A percentile compares a stretch with the other conserved stretches of the same genome.
Conservation (phyloP, 2,113 vertebrate genomes). For the Ophthalmolycus amberensis region DNA sequence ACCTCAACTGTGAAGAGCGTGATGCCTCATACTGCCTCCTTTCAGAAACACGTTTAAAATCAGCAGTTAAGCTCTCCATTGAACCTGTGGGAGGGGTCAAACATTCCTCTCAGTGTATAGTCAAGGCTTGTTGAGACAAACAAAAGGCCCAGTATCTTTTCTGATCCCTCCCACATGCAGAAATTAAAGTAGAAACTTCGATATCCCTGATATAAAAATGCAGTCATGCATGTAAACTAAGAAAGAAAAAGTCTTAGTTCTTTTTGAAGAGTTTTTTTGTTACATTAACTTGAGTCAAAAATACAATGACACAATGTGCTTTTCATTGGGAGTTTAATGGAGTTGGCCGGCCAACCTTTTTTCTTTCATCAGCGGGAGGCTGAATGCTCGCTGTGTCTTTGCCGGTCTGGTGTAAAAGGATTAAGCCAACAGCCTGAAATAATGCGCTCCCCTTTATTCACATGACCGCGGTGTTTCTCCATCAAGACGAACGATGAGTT, state of each 20-base stretch:
- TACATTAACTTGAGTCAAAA: slow-evolving; percentile 16
- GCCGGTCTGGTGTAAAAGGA: slow-evolving; percentile 77
- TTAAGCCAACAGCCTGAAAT: slow-evolving; percentile 81
- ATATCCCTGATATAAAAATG: not conserved
- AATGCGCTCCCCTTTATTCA: slow-evolving; percentile 76
- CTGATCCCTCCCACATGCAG: not conserved
- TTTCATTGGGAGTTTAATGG: slow-evolving; percentile 54
- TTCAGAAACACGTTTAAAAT: not conserved
- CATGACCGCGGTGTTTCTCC: slow-evolving; percentile 73
- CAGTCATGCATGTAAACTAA: not conserved
- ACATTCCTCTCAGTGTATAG: slow-evolving; percentile 20
- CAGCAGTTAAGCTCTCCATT: not conserved
- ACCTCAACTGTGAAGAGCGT: slow-evolving; percentile 13
- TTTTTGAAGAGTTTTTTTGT: slow-evolving; percentile 11
- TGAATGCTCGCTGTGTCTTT: slow-evolving; percentile 70
- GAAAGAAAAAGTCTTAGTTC: not conserved
- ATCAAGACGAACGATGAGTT: slow-evolving; percentile 53
- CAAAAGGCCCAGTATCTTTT: not conserved
- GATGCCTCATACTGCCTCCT: not conserved
- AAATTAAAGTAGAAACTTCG: not conserved
- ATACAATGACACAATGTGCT: slow-evolving; percentile 42
- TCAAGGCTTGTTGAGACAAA: slow-evolving; percentile 29
- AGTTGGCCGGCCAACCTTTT: slow-evolving; percentile 35
- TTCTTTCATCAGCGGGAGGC: slow-evolving; percentile 25
- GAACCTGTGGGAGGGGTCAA: not conserved